Evolutionary conservation across 2,797 vertebrate genomes (phyloP).

Genomic region (Bradypodion pumilum): DNA sequence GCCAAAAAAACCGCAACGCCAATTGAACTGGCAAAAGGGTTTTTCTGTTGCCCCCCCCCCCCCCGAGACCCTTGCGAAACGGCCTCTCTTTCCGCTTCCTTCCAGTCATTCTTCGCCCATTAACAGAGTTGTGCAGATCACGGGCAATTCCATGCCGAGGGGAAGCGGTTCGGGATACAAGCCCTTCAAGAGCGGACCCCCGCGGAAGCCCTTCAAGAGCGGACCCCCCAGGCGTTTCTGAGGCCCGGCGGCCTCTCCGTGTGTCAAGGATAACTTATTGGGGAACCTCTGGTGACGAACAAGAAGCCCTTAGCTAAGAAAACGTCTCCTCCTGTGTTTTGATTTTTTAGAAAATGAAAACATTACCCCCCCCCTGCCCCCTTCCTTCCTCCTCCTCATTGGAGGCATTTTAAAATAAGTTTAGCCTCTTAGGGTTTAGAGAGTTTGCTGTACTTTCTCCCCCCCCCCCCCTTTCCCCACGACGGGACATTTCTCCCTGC

Average conservation of each 20-base stretch:
- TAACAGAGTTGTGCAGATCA: slow-evolving; percentile 96
- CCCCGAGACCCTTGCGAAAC: slow-evolving; percentile 22
- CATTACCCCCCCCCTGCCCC: too few relatives aligned
- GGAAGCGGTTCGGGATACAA: slow-evolving; percentile 92
- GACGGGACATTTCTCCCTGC: slow-evolving; percentile 65
- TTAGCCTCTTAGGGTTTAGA: slow-evolving; percentile 75
- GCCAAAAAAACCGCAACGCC: too few relatives aligned
- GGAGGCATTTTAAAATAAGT: slow-evolving; percentile 81
- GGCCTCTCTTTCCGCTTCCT: slow-evolving; percentile 52
- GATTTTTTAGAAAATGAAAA: too few relatives aligned
- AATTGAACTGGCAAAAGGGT: too few relatives aligned
- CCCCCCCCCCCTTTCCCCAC: too few relatives aligned
- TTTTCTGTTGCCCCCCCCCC: too few relatives aligned
- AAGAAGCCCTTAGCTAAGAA: slow-evolving; percentile 73
- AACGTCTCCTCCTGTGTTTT: too few relatives aligned
- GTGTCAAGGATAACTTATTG: slow-evolving; percentile 82
- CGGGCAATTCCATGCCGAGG: slow-evolving; percentile 88
- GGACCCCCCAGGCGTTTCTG: slow-evolving; percentile 89
- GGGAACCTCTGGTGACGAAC: slow-evolving; percentile 73
- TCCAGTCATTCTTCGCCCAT: slow-evolving; percentile 91
- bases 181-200: slow-evolving; percentile 90
- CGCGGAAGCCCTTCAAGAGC: slow-evolving; percentile 93
- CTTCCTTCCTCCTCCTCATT: slow-evolving; percentile 74
- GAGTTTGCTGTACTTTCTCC: slow-evolving; percentile 75
- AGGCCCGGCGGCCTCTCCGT: slow-evolving; percentile 59